Evolutionary conservation across 1,140 invertebrate genomes (phyloP).

Genomic region (Drosophila subobscura): DNA sequence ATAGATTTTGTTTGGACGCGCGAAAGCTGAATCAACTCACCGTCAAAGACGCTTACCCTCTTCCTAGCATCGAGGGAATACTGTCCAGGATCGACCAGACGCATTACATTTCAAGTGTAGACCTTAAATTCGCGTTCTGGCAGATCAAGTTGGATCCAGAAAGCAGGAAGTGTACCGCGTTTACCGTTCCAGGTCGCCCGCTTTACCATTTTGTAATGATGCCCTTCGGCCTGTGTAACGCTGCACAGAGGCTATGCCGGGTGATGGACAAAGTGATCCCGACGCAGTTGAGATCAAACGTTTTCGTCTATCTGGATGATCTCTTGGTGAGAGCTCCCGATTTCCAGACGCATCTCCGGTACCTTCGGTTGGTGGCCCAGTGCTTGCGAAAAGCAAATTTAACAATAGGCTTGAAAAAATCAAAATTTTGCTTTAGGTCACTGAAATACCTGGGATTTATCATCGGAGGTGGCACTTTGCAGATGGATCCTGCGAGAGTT

Average conservation of each 20-base stretch:
- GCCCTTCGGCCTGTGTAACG: too few species aligned
- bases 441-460: conserved; percentile 28
- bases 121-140: too few species aligned
- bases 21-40: too few species aligned
- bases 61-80: too few species aligned
- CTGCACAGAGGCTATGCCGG: conserved; percentile 12
- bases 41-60: too few species aligned
- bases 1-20: too few species aligned
- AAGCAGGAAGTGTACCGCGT: too few species aligned
- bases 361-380: not conserved
- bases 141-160: too few species aligned
- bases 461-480: conserved; percentile 14
- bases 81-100: too few species aligned
- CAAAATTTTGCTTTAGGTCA: conserved; percentile 74
- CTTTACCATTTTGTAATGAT: too few species aligned
- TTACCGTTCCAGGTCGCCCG: too few species aligned
- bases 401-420: conserved; percentile 84
- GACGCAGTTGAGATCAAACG: not conserved
- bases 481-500: conserved; percentile 42
- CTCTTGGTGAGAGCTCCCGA: not conserved
- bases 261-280: conserved; percentile 7
- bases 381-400: conserved; percentile 59
- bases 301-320: conserved; percentile 9
- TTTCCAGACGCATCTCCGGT: not conserved
- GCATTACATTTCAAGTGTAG: too few species aligned